Base-by-base conservation (phyloP, 2,113 vertebrate species). In the Microcebus lehilahytsara region DNA sequence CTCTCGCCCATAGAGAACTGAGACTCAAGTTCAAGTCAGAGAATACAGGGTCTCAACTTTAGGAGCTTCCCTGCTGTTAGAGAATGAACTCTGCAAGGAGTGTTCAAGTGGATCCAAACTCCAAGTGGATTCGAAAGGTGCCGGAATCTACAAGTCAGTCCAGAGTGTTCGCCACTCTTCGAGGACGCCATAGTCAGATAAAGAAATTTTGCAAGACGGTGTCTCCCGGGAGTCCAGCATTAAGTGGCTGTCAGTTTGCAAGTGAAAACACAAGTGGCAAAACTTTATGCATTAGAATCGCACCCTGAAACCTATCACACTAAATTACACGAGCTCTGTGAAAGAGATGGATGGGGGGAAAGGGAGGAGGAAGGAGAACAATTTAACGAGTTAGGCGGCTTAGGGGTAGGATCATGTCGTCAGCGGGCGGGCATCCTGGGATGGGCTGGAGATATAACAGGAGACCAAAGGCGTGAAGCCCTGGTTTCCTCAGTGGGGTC, bases 21-120 rank as follows among this genome's bases (percentile, higher is more conserved):
- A 25, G 37, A 32, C 46, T 74, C 87, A 75, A 79, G 34, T 91
- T 95, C 49, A 77, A 86, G 56, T 40, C 80, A 77, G 27, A 66
- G 11, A 14, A 42, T 16, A 64, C 4, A 66, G 79, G 78, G 72
- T 51, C 42, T 56, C 2, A 6, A 60, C 25, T 37, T 27, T 1
- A 34, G 7, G 51, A 77, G 16, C 22, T 5, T 96, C 71, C 85
- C 46, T 23, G 23, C 56, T 51, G 3, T 85, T 49, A 37, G 37
- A 56, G 56, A 71, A 53, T 13, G 42, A 46, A 6, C 64, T 56
- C 42, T 1, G 1, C 30, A 10, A 46, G 25, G 23, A 7, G n/a
- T 13, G 37, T 42, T 14, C 37, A 53, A 53, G 51, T 53, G 51
- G 14, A 53, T 53, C 6, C 32, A 13, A 19, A 3, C 69, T 37